Percentiles rank a stretch among this genome's conserved stretches.
These are phyloP conservation scores for Nyctibius grandis DNA, from an alignment of 2,797 vertebrate genomes.

Conservation along the genomic window DNA sequence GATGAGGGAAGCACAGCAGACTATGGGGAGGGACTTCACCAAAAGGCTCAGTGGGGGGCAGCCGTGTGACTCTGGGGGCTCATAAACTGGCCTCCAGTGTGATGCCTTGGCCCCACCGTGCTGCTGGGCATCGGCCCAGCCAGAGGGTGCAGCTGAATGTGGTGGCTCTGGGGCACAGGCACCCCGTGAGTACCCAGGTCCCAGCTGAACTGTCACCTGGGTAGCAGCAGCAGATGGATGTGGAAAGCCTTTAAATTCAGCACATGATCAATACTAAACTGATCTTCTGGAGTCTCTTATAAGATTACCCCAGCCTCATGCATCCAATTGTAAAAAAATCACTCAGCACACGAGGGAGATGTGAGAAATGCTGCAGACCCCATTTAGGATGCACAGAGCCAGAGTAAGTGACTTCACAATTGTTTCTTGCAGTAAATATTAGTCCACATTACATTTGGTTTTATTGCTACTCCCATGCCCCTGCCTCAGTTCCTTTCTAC, in stretches of 20 bases:
- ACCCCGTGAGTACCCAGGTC: not conserved
- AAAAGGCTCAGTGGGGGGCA: not conserved
- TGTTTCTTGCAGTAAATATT: constrained; percentile 74
- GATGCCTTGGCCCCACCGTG: rapidly evolving
- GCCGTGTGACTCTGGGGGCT: not conserved
- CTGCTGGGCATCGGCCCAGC: not conserved
- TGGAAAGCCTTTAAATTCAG: constrained; percentile 42
- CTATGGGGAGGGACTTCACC: not conserved
- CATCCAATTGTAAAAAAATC: constrained; percentile 63
- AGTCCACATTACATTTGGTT: constrained; percentile 57
- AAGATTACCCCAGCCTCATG: constrained; percentile 61
- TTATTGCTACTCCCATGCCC: not conserved
- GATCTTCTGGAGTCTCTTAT: constrained; percentile 60
- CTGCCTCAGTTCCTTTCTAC: not conserved
- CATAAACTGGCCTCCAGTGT: not conserved
- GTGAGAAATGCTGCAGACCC: constrained; percentile 59
- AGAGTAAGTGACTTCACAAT: constrained; percentile 64
- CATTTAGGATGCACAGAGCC: constrained; percentile 59
- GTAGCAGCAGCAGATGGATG: constrained; percentile 37
- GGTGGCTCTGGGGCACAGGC: not conserved
- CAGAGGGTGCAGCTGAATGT: not conserved
- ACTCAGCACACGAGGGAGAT: constrained; percentile 52
- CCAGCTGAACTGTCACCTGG: not conserved
- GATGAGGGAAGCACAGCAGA: not conserved
- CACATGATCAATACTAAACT: constrained; percentile 71